phyloP scores from a whole-genome alignment of 1,140 invertebrate species.

The Trigoniulus corallinus region DNA sequence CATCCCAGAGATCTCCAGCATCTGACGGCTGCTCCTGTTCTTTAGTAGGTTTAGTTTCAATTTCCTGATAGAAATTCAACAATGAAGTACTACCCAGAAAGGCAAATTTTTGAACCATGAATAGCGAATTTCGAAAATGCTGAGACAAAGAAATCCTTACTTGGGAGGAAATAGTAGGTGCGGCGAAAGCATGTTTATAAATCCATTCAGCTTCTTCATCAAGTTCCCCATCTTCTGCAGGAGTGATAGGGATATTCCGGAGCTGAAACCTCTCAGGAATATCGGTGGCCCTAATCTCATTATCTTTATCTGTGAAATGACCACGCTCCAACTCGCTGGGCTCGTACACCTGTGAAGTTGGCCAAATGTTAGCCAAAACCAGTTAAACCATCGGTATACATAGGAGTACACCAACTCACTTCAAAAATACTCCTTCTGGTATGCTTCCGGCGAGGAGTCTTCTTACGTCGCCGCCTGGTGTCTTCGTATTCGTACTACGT shows the following conservation, averaged over 20 bases:
- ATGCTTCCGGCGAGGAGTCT: slow-evolving; percentile 55
- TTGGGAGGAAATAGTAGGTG: slow-evolving; percentile 59
- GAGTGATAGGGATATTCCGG: slow-evolving; percentile 58
- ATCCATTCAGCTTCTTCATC: slow-evolving; percentile 96
- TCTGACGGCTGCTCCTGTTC: too few species aligned
- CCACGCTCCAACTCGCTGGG: slow-evolving; percentile 91
- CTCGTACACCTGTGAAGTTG: slow-evolving; percentile 86
- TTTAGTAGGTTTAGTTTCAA: too few species aligned
- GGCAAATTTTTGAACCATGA: too few species aligned
- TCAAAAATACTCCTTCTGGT: slow-evolving; percentile 66
- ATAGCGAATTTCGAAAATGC: too few species aligned
- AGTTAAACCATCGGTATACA: slow-evolving; percentile 1
- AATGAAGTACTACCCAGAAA: too few species aligned
- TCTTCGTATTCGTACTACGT: slow-evolving; percentile 29
- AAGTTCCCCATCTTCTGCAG: slow-evolving; percentile 63
- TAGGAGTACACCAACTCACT: too few species aligned
- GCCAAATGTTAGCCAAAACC: slow-evolving; percentile 1
- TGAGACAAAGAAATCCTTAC: too few species aligned
- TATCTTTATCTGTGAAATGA: slow-evolving; percentile 87
- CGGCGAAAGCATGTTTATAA: slow-evolving; percentile 80
- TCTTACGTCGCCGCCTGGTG: slow-evolving; percentile 38
- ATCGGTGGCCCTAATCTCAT: slow-evolving; percentile 75
- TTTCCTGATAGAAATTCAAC: too few species aligned
- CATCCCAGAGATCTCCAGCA: background rate
- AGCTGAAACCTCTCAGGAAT: slow-evolving; percentile 61